Conservation (phyloP, 2,797 vertebrate species). For the Aulostomus chinensis region DNA sequence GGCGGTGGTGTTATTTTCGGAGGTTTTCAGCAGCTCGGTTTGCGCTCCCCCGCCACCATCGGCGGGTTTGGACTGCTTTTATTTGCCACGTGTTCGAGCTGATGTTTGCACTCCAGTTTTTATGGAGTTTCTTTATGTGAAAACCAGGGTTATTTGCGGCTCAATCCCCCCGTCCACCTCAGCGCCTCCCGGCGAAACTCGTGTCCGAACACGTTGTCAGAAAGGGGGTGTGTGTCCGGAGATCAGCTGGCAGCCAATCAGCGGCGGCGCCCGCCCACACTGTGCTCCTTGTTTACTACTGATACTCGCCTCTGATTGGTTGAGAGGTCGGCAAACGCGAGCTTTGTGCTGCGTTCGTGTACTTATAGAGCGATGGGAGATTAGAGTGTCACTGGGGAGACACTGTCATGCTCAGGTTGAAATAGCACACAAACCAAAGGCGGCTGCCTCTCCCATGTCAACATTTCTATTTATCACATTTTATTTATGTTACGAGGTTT, state of each 20-base stretch:
- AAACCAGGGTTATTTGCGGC: not conserved
- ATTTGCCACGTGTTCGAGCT: not conserved
- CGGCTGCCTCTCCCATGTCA: too few relatives aligned
- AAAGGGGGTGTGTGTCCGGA: conserved; percentile 71
- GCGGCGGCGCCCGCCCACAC: conserved; percentile 48
- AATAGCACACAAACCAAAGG: conserved; percentile 8
- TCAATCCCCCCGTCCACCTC: conserved; percentile 7
- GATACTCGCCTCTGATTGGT: conserved; percentile 59
- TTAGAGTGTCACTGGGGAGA: rapidly evolving
- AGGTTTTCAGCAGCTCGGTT: too few relatives aligned
- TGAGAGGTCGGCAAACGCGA: conserved; percentile 29
- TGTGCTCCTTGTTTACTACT: conserved; percentile 73
- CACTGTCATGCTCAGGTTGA: too few relatives aligned
- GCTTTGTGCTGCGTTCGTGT: conserved; percentile 49
- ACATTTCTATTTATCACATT: not conserved
- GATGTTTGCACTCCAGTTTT: not conserved
- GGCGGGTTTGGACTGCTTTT: too few relatives aligned
- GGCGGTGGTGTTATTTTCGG: too few relatives aligned
- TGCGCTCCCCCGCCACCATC: too few relatives aligned
- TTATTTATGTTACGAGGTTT: too few relatives aligned
- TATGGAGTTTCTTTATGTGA: not conserved
- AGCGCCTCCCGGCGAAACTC: conserved; percentile 69
- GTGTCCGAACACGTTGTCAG: conserved; percentile 82
- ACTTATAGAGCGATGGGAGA: conserved; percentile 12
- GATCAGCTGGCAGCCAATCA: conserved; percentile 67